Evolutionary conservation across 1,140 invertebrate genomes (phyloP).

Genomic region (Drosophila kanapiae): DNA sequence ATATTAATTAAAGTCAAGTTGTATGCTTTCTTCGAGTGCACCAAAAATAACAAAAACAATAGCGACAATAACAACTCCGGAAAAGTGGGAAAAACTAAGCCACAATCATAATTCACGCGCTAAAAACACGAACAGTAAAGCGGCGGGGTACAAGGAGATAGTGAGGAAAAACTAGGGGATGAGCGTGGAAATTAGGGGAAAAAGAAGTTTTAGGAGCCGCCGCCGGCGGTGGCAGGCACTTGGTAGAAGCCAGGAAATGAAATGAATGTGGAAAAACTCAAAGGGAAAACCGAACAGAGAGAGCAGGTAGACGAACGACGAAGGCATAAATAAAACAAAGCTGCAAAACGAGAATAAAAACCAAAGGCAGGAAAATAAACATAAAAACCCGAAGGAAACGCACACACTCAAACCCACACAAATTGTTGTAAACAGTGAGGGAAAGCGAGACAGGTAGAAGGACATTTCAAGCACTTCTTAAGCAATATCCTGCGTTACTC

Average conservation of each 20-base stretch:
- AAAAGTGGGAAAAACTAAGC: slow-evolving; percentile 68
- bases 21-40: not conserved
- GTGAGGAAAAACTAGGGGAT: slow-evolving; percentile 5
- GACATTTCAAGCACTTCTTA: slow-evolving; percentile 41
- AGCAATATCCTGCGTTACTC: slow-evolving; percentile 45
- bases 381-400: slow-evolving; percentile 48
- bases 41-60: slow-evolving; percentile 25
- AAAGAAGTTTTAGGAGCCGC: slow-evolving; percentile 30
- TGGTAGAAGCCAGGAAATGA: slow-evolving; percentile 62
- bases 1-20: not conserved
- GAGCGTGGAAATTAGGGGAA: slow-evolving; percentile 5
- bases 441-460: not conserved
- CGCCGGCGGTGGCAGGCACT: slow-evolving; percentile 33
- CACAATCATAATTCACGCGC: slow-evolving; percentile 81
- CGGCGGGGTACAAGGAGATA: slow-evolving; percentile 1
- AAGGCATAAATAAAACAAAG: slow-evolving; percentile 72
- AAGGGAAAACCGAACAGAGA: slow-evolving; percentile 50
- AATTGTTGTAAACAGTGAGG: slow-evolving; percentile 16
- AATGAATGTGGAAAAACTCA: slow-evolving; percentile 75
- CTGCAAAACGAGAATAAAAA: slow-evolving; percentile 58
- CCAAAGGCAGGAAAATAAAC: slow-evolving; percentile 60
- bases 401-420: slow-evolving; percentile 19
- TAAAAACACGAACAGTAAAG: slow-evolving; percentile 43
- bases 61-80: slow-evolving; percentile 30
- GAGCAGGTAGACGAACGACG: slow-evolving; percentile 49